Percentiles rank a stretch among this genome's conserved stretches.
phyloP scores from a whole-genome alignment of 2,797 vertebrate genomes.

The Hyperoplus immaculatus region DNA sequence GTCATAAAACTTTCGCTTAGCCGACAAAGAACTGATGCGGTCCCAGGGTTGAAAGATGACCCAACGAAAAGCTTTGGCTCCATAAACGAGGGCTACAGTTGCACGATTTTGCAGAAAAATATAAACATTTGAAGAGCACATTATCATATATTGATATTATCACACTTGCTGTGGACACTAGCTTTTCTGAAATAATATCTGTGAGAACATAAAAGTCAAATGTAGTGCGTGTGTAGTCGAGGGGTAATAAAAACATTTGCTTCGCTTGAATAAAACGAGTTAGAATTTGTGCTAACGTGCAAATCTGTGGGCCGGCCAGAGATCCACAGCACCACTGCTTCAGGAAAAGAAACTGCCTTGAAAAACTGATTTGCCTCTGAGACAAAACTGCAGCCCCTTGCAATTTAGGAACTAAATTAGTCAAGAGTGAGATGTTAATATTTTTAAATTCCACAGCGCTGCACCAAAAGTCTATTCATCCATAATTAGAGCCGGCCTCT shows the following conservation, averaged over 20 bases:
- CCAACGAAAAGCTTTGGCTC: conserved; percentile 13
- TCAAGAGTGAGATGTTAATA: conserved; percentile 46
- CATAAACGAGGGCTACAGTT: conserved; percentile 5
- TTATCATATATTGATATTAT: background rate
- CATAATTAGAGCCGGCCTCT: conserved; percentile 49
- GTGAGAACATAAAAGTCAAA: background rate
- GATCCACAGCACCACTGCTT: conserved; percentile 25
- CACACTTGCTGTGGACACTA: background rate
- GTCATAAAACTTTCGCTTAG: conserved; percentile 68
- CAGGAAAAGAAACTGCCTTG: conserved; percentile 31
- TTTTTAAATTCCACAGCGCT: conserved; percentile 60
- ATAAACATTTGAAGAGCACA: conserved; percentile 6
- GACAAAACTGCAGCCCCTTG: conserved; percentile 60
- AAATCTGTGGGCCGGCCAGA: conserved; percentile 33
- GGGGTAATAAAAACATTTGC: conserved; percentile 62
- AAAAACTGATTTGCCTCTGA: conserved; percentile 43
- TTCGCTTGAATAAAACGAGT: conserved; percentile 57
- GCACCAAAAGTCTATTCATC: conserved; percentile 40
- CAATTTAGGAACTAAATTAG: conserved; percentile 59
- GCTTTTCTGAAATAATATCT: conserved; percentile 3
- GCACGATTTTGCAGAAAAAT: conserved; percentile 4
- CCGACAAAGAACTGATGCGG: conserved; percentile 35
- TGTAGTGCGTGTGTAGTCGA: background rate
- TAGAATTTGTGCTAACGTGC: conserved; percentile 59
- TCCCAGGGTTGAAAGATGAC: conserved; percentile 29